Base-by-base conservation (phyloP, 2,113 vertebrate genomes). In the Zosterops japonicus region DNA sequence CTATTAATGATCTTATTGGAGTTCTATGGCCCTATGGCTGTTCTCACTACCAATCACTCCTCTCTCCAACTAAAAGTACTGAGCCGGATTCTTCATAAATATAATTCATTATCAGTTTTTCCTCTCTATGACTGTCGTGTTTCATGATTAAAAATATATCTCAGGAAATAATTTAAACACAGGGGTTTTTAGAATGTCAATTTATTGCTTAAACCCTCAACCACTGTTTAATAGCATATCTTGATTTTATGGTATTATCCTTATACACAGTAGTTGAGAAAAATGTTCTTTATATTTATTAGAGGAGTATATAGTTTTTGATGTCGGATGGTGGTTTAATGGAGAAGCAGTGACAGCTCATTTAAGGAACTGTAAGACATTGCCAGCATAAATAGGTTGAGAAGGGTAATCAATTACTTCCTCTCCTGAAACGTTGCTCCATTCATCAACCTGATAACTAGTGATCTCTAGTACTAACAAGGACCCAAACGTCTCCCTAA, bases 311-410 rank as follows among this genome's bases (percentile, higher is more conserved):
- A 31, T 63, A 86, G 75, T 5, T 81, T 95, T 83, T 64, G 92
- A 81, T 88, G 85, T 80, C 80, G 75, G 70, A 70, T 94, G 93
- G 83, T 79, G 44, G 53, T 94, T 90, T 90, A 95, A 94, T 91
- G 79, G 63, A 83, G 90, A 81, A 49, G 68, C 50, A 52, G 63
- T 95, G 93, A 70, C 68, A 93, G 71, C 78, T 94, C 55, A 69
- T 91, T 94, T 86, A 81, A 76, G 55, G 70, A 83, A 15, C 75
- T 74, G 3, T 57, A 91, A 89, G 93, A 79, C 61, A 42, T 55
- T 91, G 68, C 75, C 76, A 83, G 60, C 67, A 74, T 74, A 70
- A 96, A 68, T 70, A 85, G 59, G 17, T 74, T 86, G 59, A 80
- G 79, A 74, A 88, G 56, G 47, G 35, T 90, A 92, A 95, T 96